phyloP scores from a whole-genome alignment of 2,888 invertebrate genomes.

The Tiphia femorata region DNA sequence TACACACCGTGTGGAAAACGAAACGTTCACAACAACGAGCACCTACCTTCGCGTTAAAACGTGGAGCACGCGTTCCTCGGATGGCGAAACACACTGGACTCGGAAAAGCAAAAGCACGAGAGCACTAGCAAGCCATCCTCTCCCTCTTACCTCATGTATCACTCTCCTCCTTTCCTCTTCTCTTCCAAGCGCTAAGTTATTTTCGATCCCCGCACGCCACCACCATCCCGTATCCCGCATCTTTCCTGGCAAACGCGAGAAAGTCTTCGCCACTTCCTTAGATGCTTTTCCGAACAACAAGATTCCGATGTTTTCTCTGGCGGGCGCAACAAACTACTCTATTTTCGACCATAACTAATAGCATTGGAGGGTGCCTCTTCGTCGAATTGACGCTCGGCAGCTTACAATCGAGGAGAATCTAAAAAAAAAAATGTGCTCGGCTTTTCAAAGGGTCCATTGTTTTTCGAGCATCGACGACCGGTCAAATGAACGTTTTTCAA shows the following conservation, averaged over 20 bases:
- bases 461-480: too few relatives aligned
- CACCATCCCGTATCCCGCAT: constrained; percentile 12
- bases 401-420: too few relatives aligned
- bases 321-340: too few relatives aligned
- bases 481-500: too few relatives aligned
- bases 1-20: neutral
- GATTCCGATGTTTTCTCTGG: too few relatives aligned
- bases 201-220: constrained; percentile 39
- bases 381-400: too few relatives aligned
- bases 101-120: constrained; percentile 55
- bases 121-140: constrained; percentile 40
- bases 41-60: constrained; percentile 48
- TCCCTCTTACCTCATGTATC: constrained; percentile 32
- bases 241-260: constrained; percentile 38
- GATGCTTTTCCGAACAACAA: constrained; percentile 2
- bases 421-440: too few relatives aligned
- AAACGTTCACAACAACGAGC: constrained; percentile 15
- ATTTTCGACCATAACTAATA: too few relatives aligned
- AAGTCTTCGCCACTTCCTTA: constrained; percentile 30
- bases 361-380: too few relatives aligned
- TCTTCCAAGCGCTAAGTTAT: constrained; percentile 36
- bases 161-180: constrained; percentile 25
- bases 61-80: constrained; percentile 51
- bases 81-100: constrained; percentile 60
- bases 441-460: too few relatives aligned